Percentiles rank a stretch among this genome's conserved stretches.
These are phyloP conservation scores for Coilia nasus DNA, from an alignment of 2,797 vertebrate species.

Conservation along the genomic window DNA sequence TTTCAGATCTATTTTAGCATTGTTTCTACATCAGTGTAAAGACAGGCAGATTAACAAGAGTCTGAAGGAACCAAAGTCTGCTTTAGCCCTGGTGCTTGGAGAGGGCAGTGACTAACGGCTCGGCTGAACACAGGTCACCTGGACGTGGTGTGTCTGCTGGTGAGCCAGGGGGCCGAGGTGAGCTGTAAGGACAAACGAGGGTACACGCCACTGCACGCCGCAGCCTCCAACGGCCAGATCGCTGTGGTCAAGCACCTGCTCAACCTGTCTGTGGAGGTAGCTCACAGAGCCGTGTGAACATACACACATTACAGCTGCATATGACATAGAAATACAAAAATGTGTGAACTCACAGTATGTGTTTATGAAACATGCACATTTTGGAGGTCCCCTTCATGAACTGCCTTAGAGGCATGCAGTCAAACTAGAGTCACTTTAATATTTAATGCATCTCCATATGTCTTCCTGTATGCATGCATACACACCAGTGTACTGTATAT, in stretches of 20 bases:
- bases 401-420: conserved; percentile 1
- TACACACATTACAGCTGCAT: not conserved
- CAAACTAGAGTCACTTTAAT: conserved; percentile 9
- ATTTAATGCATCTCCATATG: no score
- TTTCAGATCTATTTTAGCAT: no score
- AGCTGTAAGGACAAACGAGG: conserved; percentile 97
- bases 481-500: no score
- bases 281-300: not conserved
- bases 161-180: conserved; percentile 93
- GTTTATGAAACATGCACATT: not conserved
- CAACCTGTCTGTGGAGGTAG: conserved; percentile 89
- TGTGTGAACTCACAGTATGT: not conserved
- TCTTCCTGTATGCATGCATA: not conserved
- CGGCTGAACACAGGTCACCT: conserved; percentile 80
- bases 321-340: not conserved
- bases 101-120: not conserved
- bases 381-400: not conserved
- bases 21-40: no score
- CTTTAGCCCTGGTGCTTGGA: not conserved
- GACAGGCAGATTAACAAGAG: not conserved
- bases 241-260: conserved; percentile 92
- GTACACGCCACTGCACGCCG: conserved; percentile 92
- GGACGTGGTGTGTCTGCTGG: conserved; percentile 90
- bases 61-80: not conserved
- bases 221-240: conserved; percentile 92